Conservation (phyloP, 2,797 vertebrate genomes). For the Hypotaenidia okinawae region DNA sequence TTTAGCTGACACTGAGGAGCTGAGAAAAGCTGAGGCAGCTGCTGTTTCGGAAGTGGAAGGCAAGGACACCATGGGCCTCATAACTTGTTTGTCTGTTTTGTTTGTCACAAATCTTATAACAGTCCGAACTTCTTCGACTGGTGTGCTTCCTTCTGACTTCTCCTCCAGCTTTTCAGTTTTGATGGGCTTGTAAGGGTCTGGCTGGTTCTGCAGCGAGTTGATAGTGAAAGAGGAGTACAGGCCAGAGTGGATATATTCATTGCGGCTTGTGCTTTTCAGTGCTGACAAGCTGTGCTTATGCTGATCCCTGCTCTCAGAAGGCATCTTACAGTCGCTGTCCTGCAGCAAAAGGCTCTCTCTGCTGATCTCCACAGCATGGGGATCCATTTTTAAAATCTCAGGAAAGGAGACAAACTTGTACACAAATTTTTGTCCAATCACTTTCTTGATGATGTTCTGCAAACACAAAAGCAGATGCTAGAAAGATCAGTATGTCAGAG, state of each 20-base stretch:
- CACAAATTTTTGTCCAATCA: conserved; percentile 96
- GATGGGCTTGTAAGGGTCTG: conserved; percentile 84
- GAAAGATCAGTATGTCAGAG: not conserved
- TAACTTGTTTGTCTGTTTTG: conserved; percentile 81
- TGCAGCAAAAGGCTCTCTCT: conserved; percentile 86
- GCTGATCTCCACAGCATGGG: conserved; percentile 88
- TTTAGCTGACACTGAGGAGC: conserved; percentile 80
- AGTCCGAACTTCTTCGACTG: conserved; percentile 87
- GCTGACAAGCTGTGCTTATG: conserved; percentile 81
- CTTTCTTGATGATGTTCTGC: conserved; percentile 98
- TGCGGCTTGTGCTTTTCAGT: conserved; percentile 84
- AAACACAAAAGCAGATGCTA: conserved; percentile 61
- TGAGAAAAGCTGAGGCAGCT: conserved; percentile 78
- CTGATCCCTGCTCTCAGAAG: conserved; percentile 81
- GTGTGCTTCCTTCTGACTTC: conserved; percentile 75
- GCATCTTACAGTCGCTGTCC: conserved; percentile 80
- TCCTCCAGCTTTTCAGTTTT: conserved; percentile 83
- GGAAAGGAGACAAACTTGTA: conserved; percentile 98
- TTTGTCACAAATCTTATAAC: conserved; percentile 93
- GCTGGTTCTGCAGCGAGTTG: conserved; percentile 87
- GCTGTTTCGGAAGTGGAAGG: conserved; percentile 79
- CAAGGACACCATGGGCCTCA: conserved; percentile 82
- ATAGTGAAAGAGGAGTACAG: conserved; percentile 93
- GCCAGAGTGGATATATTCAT: conserved; percentile 90
- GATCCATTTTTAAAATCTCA: conserved; percentile 95